These are phyloP conservation scores for Podilymbus podiceps DNA, from an alignment of 2,113 vertebrate species.

Conservation along the genomic window DNA sequence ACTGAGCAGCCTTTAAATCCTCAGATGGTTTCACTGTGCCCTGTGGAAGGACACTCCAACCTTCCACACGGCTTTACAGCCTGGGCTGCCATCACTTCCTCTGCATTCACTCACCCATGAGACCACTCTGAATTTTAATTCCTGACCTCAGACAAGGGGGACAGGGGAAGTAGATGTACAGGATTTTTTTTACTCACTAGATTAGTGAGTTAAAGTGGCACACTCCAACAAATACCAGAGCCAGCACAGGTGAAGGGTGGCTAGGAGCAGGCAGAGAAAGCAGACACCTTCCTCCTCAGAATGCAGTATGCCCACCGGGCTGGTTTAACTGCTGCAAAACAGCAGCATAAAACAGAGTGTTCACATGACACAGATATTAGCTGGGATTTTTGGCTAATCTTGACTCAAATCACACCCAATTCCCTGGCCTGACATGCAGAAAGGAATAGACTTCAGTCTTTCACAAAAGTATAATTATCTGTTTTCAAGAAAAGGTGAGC, in stretches of 20 bases:
- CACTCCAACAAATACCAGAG: neutral
- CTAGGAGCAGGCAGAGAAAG: neutral
- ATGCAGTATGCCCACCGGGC: neutral
- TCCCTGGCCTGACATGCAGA: neutral
- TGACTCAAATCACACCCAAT: neutral
- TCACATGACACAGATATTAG: neutral
- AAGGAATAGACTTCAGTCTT: neutral
- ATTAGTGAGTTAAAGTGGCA: neutral
- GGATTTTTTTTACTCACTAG: conserved; percentile 24
- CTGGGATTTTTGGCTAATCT: neutral
- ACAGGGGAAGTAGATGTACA: neutral
- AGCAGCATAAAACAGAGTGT: neutral
- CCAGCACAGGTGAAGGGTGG: neutral
- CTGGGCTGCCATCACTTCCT: neutral
- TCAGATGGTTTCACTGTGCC: neutral
- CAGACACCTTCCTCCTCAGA: neutral
- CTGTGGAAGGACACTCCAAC: neutral
- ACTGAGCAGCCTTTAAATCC: neutral
- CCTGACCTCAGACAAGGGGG: neutral
- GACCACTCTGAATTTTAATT: neutral
- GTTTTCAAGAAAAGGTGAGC: neutral
- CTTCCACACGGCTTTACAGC: neutral
- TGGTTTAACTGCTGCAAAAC: neutral
- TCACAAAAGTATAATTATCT: neutral
- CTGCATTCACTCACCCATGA: neutral